These are phyloP conservation scores for Parthenolecanium corni DNA, from an alignment of 2,888 invertebrate genomes.

Conservation along the genomic window DNA sequence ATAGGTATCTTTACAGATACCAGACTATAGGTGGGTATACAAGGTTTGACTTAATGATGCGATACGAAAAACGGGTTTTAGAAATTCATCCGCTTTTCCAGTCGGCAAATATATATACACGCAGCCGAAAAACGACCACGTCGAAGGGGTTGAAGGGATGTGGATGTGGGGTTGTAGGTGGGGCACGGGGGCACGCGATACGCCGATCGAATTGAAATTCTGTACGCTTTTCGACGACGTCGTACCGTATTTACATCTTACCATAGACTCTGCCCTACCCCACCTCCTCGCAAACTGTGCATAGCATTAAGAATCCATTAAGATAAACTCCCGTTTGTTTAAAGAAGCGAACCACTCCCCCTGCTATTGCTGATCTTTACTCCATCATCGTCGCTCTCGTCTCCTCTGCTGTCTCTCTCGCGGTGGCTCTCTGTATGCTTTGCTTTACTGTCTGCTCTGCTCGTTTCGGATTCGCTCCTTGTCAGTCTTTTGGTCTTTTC, in stretches of 20 bases:
- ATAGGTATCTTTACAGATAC: no score
- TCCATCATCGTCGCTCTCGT: neutral
- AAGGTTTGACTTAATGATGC: slow-evolving; percentile 17
- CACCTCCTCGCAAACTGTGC: neutral
- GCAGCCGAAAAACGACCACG: slow-evolving; percentile 2
- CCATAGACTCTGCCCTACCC: slow-evolving; percentile 4
- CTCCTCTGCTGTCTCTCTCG: neutral
- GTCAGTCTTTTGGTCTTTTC: no score
- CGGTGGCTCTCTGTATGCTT: no score
- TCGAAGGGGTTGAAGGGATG: no score
- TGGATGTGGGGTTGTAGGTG: no score
- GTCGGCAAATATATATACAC: slow-evolving; percentile 22
- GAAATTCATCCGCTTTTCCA: slow-evolving; percentile 20
- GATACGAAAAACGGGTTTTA: slow-evolving; percentile 17
- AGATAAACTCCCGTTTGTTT: slow-evolving; percentile 20
- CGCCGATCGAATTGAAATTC: slow-evolving; percentile 21
- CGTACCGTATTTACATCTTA: slow-evolving; percentile 21
- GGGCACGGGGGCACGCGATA: neutral
- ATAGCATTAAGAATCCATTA: slow-evolving; percentile 26
- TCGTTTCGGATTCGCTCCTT: neutral
- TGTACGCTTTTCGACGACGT: neutral
- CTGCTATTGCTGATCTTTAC: neutral
- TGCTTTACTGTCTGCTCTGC: neutral
- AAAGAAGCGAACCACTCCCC: slow-evolving; percentile 6
- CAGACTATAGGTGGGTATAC: neutral